Evolutionary conservation across 2,888 invertebrate species (phyloP).

Genomic region (Bimastos eiseni): DNA sequence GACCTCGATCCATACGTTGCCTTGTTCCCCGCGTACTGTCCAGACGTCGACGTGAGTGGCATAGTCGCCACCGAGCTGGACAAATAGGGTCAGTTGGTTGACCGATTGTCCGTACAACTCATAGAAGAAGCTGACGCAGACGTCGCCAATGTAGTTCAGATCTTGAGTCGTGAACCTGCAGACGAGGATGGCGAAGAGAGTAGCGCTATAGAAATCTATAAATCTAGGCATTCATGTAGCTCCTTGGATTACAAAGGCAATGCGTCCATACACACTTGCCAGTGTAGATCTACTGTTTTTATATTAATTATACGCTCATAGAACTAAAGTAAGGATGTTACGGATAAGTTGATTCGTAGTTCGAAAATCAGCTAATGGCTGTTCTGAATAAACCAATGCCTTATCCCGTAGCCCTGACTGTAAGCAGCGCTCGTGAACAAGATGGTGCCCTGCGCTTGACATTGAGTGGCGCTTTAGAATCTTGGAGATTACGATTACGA

Average conservation of each 20-base stretch:
- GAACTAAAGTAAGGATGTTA: too few species aligned
- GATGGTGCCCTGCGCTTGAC: too few species aligned
- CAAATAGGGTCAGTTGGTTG: background rate
- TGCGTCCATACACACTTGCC: too few species aligned
- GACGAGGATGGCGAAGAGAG: background rate
- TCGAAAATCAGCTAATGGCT: too few species aligned
- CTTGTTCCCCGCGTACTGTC: slow-evolving; percentile 19
- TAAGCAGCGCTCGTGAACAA: too few species aligned
- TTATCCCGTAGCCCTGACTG: too few species aligned
- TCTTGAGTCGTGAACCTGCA: slow-evolving; percentile 25
- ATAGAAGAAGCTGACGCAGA: slow-evolving; percentile 27
- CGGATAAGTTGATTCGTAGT: too few species aligned
- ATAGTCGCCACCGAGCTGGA: slow-evolving; percentile 8
- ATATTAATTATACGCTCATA: too few species aligned
- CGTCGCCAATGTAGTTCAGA: slow-evolving; percentile 17
- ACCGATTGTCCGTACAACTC: slow-evolving; percentile 24
- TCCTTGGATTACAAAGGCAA: background rate
- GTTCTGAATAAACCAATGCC: too few species aligned
- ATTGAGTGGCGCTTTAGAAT: too few species aligned
- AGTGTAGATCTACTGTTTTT: too few species aligned
- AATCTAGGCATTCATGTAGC: background rate
- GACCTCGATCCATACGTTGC: slow-evolving; percentile 8
- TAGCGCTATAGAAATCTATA: background rate
- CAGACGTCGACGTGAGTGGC: slow-evolving; percentile 19
- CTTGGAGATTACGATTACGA: too few species aligned